Evolutionary conservation across 2,797 vertebrate species (phyloP).

Genomic region (Danio aesculapii): DNA sequence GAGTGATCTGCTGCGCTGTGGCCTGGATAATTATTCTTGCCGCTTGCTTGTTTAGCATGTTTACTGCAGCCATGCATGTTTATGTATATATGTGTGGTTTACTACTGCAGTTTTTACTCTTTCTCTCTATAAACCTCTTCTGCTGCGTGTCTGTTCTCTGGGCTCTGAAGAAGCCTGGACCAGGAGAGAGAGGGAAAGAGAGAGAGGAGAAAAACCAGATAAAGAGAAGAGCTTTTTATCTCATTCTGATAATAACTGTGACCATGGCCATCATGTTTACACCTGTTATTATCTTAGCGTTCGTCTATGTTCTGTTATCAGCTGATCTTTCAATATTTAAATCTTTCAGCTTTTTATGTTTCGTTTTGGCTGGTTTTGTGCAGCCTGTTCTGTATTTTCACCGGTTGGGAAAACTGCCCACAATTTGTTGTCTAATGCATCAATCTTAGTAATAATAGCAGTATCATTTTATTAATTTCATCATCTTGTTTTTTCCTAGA

Average conservation of each 20-base stretch:
- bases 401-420: no score
- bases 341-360: no score
- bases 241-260: conserved; percentile 8
- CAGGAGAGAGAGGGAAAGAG: conserved; percentile 5
- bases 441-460: no score
- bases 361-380: no score
- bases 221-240: not conserved
- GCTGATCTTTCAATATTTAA: no score
- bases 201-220: not conserved
- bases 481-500: no score
- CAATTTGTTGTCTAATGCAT: no score
- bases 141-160: conserved; percentile 7
- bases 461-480: no score
- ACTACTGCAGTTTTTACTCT: not conserved
- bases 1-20: accelerated
- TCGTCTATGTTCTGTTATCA: no score
- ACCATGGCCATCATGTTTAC: not conserved
- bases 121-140: not conserved
- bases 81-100: not conserved
- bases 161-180: not conserved
- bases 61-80: not conserved
- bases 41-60: not conserved
- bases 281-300: not conserved
- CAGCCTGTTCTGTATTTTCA: no score
- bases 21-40: not conserved